Base-by-base conservation (phyloP, 1,140 invertebrate genomes). In the Bombus balteatus region DNA sequence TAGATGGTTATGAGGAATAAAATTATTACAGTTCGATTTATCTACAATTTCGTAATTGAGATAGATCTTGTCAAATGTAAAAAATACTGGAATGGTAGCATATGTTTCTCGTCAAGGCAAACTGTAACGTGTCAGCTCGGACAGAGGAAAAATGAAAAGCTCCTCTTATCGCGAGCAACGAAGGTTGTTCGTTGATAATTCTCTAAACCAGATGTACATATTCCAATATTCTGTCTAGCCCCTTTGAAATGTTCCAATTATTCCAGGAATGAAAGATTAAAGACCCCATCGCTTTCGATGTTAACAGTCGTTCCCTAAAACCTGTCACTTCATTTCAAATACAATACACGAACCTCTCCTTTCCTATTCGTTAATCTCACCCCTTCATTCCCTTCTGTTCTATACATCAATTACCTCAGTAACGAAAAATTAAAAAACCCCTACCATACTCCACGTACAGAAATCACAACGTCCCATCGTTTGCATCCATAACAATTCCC, bases 371-470 rank as follows among this genome's bases (percentile, higher is more conserved):
- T 41, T 32, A n/a, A 22, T 37, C 65, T 53, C 78, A 6, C 77
- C 59, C 77, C 5, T 37, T 25, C 62, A 25, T 4, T 2, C n/a
- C 37, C 22, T 9, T 28, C 37, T n/a, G 28, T 41, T 70, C 39
- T 13, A 41, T 41, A 41, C 37, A 22, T 80, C 78, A 62, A 80
- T 80, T 70, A 80, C 37, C 10, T 43, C 25, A 12, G 41, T 53
- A 47, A 70, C 78, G 65, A 79, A 79, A 79, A 79, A 79, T 79
- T 79, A 68, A 62, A 62, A 76, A 59, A 10, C 25, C 32, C 34
- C 74, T 12, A 57, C 41, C 2, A 32, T 47, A 57, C 57, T 18
- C 9, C 71, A 34, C 34, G 28, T 22, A 39, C 18, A 28, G 39
- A 74, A 79, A 74, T 73, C 65, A 83, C 66, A 1, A 25, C 39